phyloP scores from a whole-genome alignment of 1,140 invertebrate genomes.

The Whitmania pigra region DNA sequence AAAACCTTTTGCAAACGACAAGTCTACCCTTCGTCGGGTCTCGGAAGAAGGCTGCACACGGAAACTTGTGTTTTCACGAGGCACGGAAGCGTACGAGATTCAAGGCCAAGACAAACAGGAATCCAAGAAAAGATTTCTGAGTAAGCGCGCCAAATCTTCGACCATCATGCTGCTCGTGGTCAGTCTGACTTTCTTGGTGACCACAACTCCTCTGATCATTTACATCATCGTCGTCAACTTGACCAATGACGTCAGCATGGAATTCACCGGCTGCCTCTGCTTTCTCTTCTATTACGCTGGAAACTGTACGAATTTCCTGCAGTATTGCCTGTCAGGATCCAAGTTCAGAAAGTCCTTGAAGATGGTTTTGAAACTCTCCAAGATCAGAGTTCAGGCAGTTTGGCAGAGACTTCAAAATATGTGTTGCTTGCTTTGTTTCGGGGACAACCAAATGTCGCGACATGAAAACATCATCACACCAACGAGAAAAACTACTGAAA shows the following conservation, averaged over 20 bases:
- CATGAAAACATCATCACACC: too few species aligned
- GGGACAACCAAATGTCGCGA: too few species aligned
- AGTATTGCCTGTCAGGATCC: conserved; percentile 66
- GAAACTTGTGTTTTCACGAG: too few species aligned
- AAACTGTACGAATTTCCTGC: conserved; percentile 68
- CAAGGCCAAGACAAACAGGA: too few species aligned
- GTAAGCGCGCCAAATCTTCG: conserved; percentile 24
- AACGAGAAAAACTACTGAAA: too few species aligned
- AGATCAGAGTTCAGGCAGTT: too few species aligned
- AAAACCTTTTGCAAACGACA: too few species aligned
- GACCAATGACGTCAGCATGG: conserved; percentile 22
- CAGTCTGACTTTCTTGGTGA: conserved; percentile 30
- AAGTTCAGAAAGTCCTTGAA: conserved; percentile 51
- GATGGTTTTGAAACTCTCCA: neutral
- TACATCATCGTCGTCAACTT: conserved; percentile 28
- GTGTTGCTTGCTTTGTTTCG: too few species aligned
- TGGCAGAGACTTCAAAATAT: too few species aligned
- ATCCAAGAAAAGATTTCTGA: too few species aligned
- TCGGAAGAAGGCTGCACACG: too few species aligned
- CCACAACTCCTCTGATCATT: conserved; percentile 30
- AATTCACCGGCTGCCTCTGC: conserved; percentile 47
- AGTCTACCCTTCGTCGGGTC: neutral
- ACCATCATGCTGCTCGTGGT: conserved; percentile 30
- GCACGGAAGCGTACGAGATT: too few species aligned
- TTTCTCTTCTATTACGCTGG: conserved; percentile 61